Base-by-base conservation (phyloP, 2,888 invertebrate genomes). In the Dicranocentrus wangi region DNA sequence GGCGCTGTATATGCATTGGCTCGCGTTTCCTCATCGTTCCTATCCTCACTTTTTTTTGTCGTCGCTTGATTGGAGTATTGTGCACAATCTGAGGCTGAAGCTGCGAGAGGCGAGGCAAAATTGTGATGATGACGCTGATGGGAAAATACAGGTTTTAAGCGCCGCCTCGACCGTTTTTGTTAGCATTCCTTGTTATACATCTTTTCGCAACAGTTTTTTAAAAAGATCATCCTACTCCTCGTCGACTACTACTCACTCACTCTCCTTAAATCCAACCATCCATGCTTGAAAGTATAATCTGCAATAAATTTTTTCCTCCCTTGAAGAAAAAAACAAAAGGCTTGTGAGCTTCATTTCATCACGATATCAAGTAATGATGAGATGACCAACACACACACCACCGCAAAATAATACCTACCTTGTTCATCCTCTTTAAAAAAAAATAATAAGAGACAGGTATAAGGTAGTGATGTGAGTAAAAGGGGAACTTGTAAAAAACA, bases 41-140 rank as follows among this genome's bases (percentile, higher is more conserved):
- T 32, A 32, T 32, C 32, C 3, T 32, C 32, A 3, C 10, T 32
- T 3, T 32, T 32, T 10, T 32, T 47, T 47, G 47, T 80, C 80
- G 80, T 68, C 80, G 80, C 80, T 80, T 80, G 80, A 80, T 80
- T 80, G 80, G 80, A 80, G 28, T 80, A 80, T 80, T 80, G 80
- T 73, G 80, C 80, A 80, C 73, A 58, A 73, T 66, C 72, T 79
- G 72, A 58, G 66, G 72, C 66, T 28, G 72, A 79, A 79, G 51
- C 17, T n/a, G 13, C 43, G 8, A 2, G 39, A n/a, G 79, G 79
- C 79, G 79, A 75, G 76, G 76, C 68, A 47, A 58, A 39, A 39
- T 19, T 42, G 15, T 47, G 61, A n/a, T 13, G 47, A 58, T 76
- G 66, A 58, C 66, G 68, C 76, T 76, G 19, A 28, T 69, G 69